Evolutionary conservation across 2,888 invertebrate genomes (phyloP), one percentile per base, ranked within the genome.

Genomic region (Unio pictorum): DNA sequence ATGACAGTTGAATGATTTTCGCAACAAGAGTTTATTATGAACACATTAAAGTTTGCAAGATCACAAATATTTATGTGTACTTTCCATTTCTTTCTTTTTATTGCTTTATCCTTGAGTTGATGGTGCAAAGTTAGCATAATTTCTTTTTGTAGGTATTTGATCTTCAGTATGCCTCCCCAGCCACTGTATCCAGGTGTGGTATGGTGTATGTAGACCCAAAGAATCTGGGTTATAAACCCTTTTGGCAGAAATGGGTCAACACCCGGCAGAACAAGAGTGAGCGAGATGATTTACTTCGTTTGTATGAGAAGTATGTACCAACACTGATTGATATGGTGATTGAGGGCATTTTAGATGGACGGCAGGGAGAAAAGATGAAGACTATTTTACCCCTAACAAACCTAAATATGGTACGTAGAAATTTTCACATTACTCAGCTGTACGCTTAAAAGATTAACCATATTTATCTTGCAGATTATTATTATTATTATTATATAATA

Each of bases 151-250:
- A 93, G 93, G 95, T 97, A 45, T 96, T 95, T 3, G 95, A 96
- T 90, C 91, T 97, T 74, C 94, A 94, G 89, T 96, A 94, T 84
- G 97, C 97, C 0, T 97, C 97, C 0, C 97, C 97, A 0, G 96
- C 97, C 0, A 97, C 96, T 0, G 95, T 97, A 4, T 96, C 96
- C 0, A 92, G 97, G 68, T 96, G 96, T 15, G 97, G 96, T 55
- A 96, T 97, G 96, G 96, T 97, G 17, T 97, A 94, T 84, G 96
- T 97, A 0, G 96, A 97, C 86, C 96, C 97, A 0, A 96, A 96
- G 90, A 96, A 96, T 90, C 91, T 97, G 74, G 95, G 96, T 0
- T 96, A 94, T 85, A 92, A 93, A 71, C 96, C 97, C 0, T 96
- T 93, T 90, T 96, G 97, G 96, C 92, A 95, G 70, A 93, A 94